Conservation (phyloP, 2,888 invertebrate species). For the Rotaria socialis region DNA sequence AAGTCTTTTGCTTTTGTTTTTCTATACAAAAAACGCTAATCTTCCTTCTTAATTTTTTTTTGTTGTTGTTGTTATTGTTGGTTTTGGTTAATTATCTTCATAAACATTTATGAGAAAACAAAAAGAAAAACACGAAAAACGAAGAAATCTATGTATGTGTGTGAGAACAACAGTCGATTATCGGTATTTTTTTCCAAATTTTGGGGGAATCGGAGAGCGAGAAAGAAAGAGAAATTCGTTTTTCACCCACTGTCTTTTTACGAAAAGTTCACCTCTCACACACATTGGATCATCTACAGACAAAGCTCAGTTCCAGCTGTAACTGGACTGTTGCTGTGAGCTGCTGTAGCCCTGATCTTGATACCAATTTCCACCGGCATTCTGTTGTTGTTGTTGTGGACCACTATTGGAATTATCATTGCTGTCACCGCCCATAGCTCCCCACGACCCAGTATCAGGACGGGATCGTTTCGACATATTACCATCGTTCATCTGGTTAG, state of each 20-base stretch:
- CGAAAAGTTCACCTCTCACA: conserved; percentile 36
- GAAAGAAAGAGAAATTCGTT: neutral
- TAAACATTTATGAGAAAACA: conserved; percentile 18
- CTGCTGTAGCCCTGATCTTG: conserved; percentile 31
- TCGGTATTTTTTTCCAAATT: neutral
- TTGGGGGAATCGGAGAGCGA: neutral
- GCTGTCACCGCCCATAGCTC: neutral
- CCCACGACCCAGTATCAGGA: conserved; percentile 1
- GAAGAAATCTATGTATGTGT: neutral
- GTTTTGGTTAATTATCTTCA: neutral
- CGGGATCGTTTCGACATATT: conserved; percentile 12
- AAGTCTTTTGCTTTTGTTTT: neutral
- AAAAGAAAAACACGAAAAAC: conserved; percentile 26
- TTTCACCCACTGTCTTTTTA: conserved; percentile 4
- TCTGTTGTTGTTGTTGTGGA: conserved; percentile 10
- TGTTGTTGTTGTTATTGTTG: neutral
- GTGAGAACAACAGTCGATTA: neutral
- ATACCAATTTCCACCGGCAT: conserved; percentile 23
- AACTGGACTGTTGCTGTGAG: conserved; percentile 8
- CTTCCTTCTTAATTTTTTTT: neutral
- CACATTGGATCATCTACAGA: conserved; percentile 1
- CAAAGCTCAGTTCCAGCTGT: conserved; percentile 25
- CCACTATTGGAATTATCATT: conserved; percentile 27
- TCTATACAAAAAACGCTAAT: conserved; percentile 14
- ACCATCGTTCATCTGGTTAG: conserved; percentile 22